Evolutionary conservation across 2,113 vertebrate species (phyloP), one percentile per base, ranked within the genome.

Genomic region (Calypte anna): DNA sequence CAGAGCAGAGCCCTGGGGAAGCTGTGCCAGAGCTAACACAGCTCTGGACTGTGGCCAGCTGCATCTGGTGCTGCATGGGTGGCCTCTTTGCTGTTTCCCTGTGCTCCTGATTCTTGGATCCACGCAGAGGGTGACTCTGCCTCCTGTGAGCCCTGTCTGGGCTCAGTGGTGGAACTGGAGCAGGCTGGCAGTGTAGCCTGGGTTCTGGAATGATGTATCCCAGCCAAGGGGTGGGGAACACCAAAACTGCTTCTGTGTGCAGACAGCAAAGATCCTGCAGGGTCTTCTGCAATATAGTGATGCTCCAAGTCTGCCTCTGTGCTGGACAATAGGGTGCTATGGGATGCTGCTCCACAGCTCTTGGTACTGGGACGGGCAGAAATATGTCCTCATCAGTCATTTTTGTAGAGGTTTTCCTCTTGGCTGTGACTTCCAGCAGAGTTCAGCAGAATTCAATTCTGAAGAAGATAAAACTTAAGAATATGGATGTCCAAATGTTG

Each of bases 401-500:
- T 59, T 84, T 55, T 76, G 55, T 74, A 23, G 38, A 86, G 79
- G 72, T 75, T 96, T 94, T 96, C 69, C 74, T 94, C 86, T 84
- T 81, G 81, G 62, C 80, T 94, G 69, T 86, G 61, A 75, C 66
- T 96, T 86, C 57, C 80, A 84, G 61, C 61, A 67, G 53, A 76
- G 88, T 68, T 96, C 77, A 83, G 66, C 24, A 4, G 89, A 88
- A 92, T 89, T 70, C 88, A 70, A 88, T 74, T 86, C 70, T 81
- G 80, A 83, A 88, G 79, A 74, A 51, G 72, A 90, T 7, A 23
- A 68, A 55, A 69, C 76, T 94, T 93, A 92, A 94, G 94, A 95
- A 93, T 94, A 96, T 94, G 95, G 88, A 94, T 95, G 80, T 81
- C 86, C 94, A 96, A 96, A 95, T 93, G 91, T 78, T 93, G 88